Evolutionary conservation across 2,113 vertebrate species (phyloP), one percentile per base, ranked within the genome.

Genomic region (Psittacus erithacus): DNA sequence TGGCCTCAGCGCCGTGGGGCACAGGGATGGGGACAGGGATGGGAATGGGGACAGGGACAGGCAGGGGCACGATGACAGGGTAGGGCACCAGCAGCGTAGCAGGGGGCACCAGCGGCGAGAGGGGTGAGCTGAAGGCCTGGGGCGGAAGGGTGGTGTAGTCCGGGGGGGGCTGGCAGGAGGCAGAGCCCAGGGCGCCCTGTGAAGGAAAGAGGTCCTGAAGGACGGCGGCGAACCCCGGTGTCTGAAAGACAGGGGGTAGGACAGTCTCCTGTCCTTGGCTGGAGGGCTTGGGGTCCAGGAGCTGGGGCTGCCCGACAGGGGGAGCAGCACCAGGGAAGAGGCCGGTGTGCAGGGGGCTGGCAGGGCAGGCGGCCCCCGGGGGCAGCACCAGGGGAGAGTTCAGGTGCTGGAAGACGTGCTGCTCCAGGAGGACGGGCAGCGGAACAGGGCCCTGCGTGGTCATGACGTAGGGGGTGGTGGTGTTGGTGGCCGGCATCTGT

Each of bases 401-500:
- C 95, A 99, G 98, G 97, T 99, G 99, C 97, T 99, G 99, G 95
- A 99, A 98, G 88, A 99, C 98, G 31, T 99, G 99, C 97, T 99
- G 99, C 96, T 99, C 99, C 97, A 99, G 90, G 92, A 99, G 98
- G 64, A 99, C 97, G 0, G 99, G 99, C 76, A 99, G 97, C 7
- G 99, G 99, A 22, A 99, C 97, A 0, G 99, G 99, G 52, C 98
- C 99, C 95, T 99, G 99, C 10, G 98, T 98, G 2, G 99, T 98
- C 98, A 99, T 99, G 78, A 99, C 97, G 39, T 99, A 99, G 1
- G 99, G 98, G 7, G 99, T 97, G 22, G 98, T 97, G 6, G 98
- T 97, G 31, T 97, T 97, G 47, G 98, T 96, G 33, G 98, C 98
- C 6, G 98, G 97, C 69, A 99, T 98, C 97, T 99, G 99, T 0